Evolutionary conservation across 37 sponge, comb jelly and placozoan genomes (phyloP), one percentile per base, ranked within the genome.

Genomic region (Bolinopsis microptera): DNA sequence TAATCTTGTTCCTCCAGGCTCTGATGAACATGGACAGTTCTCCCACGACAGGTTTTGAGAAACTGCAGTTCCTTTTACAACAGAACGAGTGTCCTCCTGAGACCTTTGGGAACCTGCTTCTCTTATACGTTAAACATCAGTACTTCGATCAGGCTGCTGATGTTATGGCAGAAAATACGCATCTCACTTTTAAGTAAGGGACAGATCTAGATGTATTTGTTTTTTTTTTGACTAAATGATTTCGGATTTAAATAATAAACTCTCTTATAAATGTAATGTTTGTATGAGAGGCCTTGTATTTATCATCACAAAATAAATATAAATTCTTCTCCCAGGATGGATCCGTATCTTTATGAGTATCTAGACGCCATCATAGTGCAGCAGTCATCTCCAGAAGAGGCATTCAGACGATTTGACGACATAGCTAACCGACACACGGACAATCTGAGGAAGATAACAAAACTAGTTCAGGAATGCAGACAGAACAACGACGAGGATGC

Each of bases 101-200:
- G 92, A 95, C 97, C 26, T 98, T 98, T 76, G 86, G 97, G 22
- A 98, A 98, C 92, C 95, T 98, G 0, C 96, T 98, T 25, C 95
- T 98, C 8, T 95, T 98, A 16, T 98, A 98, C 92, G 76, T 95
- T 41, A 98, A 98, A 74, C 94, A 95, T 21, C 83, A 98, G 97
- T 98, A 98, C 95, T 98, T 92, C 93, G 97, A 96, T 83, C 95
- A 97, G 69, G 99, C 99, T 39, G 99, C 99, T 69, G 99, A 98
- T 94, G 99, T 98, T 22, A 83, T 98, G 93, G 99, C 99, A 21
- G 97, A 98, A 93, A 96, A 98, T 69, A 93, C 96, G 27, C 96
- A 96, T 92, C 96, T 98, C 83, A 96, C 96, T 21, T 96, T 94
- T 94, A 98, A 96, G 94, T 95, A 92, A 23, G 90, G n/a, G n/a